Conservation (phyloP, 2,888 invertebrate genomes). For the Cataglyphis cursor region DNA sequence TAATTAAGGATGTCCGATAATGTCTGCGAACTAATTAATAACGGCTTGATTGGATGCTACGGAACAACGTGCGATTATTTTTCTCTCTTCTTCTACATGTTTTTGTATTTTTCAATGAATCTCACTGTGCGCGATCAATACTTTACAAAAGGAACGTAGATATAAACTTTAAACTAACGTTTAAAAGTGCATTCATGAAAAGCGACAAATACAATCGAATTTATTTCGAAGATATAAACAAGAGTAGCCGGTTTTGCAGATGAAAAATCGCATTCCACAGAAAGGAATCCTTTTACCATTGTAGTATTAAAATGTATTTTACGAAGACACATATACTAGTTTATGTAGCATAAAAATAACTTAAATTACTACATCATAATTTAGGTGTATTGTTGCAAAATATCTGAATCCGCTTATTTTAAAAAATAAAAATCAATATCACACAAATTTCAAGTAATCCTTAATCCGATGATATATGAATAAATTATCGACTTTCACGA, state of each 20-base stretch:
- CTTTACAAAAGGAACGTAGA: background rate
- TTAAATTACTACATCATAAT: background rate
- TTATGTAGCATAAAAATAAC: conserved; percentile 6
- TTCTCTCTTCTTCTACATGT: conserved; percentile 4
- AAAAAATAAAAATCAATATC: background rate
- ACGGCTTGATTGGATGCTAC: conserved; percentile 7
- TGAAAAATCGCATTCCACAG: conserved; percentile 3
- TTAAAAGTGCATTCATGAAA: conserved; percentile 28
- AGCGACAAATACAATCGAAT: conserved; percentile 55
- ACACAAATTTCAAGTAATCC: background rate
- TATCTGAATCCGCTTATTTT: background rate
- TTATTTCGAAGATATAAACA: conserved; percentile 63
- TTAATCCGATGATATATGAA: conserved; percentile 13
- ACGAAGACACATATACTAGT: background rate
- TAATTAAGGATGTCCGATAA: conserved; percentile 64
- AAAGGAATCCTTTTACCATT: background rate
- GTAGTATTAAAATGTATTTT: conserved; percentile 7
- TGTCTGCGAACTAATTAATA: conserved; percentile 69
- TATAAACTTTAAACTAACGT: conserved; percentile 30
- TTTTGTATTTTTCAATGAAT: background rate
- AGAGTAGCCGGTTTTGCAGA: conserved; percentile 49
- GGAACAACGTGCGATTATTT: conserved; percentile 27
- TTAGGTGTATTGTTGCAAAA: background rate
- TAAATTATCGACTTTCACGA: background rate
- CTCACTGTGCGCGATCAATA: background rate